These are phyloP conservation scores for Tolypeutes matacus DNA, from an alignment of 2,797 vertebrate species.

Conservation along the genomic window DNA sequence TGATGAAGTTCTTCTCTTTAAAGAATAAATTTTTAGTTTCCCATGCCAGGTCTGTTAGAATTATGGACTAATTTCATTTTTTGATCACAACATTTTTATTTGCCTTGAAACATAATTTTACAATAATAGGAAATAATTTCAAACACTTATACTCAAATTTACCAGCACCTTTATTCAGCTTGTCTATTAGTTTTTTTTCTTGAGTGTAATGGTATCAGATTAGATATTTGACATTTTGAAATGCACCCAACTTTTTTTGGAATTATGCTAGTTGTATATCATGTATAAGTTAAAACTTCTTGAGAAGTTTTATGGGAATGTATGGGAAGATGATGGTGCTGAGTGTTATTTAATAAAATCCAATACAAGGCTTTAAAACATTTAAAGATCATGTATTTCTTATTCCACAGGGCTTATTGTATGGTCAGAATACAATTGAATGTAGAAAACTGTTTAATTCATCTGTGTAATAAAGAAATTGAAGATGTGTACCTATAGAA, in stretches of 20 bases:
- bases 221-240: slow-evolving; percentile 81
- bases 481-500: slow-evolving; percentile 48
- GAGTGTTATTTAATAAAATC: slow-evolving; percentile 79
- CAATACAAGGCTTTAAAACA: slow-evolving; percentile 79
- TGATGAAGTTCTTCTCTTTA: neutral
- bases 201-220: slow-evolving; percentile 81
- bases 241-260: slow-evolving; percentile 72
- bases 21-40: slow-evolving; percentile 63
- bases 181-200: slow-evolving; percentile 78
- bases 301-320: slow-evolving; percentile 75
- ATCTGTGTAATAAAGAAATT: slow-evolving; percentile 81
- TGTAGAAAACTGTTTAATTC: slow-evolving; percentile 77
- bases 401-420: slow-evolving; percentile 73
- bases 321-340: slow-evolving; percentile 75
- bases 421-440: slow-evolving; percentile 64
- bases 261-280: slow-evolving; percentile 40
- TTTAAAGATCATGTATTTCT: slow-evolving; percentile 78
- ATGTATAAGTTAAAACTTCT: slow-evolving; percentile 81
- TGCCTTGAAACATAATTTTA: slow-evolving; percentile 77
- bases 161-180: slow-evolving; percentile 80
- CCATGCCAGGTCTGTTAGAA: slow-evolving; percentile 70
- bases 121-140: slow-evolving; percentile 83
- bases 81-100: slow-evolving; percentile 76
- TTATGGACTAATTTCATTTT: slow-evolving; percentile 80
- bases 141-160: slow-evolving; percentile 77